Base-by-base conservation (phyloP, 1,140 invertebrate genomes). In the Listronotus oregonensis region DNA sequence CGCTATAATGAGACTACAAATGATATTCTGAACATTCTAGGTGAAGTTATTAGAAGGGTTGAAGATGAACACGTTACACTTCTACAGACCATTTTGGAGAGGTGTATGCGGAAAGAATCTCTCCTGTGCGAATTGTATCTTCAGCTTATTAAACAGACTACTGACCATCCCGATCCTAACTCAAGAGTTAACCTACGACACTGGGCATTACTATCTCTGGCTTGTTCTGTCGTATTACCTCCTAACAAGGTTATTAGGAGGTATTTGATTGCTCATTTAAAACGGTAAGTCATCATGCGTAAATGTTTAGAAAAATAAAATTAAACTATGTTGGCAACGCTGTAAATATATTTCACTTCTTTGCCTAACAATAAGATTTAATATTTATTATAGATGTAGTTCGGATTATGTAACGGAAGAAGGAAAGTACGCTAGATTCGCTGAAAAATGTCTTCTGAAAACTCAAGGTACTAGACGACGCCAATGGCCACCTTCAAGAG, bases 371-470 rank as follows among this genome's bases (percentile, higher is more conserved):
- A n/a, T n/a, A n/a, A n/a, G n/a, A 18, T 15, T 15, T 12, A 12
- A 6, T 39, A 12, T 39, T 27, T 44, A 9, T 58, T 65, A 43
- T 42, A 68, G 70, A 52, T 95, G 94, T 75, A 87, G 91, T 27
- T 89, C 91, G 50, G 95, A 97, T 79, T 90, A 89, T 67, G 89
- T 96, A 14, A 92, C 92, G 1, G 94, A 97, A 76, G 95, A 97
- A 78, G 95, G 94, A 6, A 95, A 95, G 81, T 98, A 93, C 80
- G 94, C 96, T 6, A 82, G 95, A 71, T 95, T 97, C 77, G 93
- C 94, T 31, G 92, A 97, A 77, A 96, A 95, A 87, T 93, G 92
- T 77, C 84, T 95, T 32, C 85, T 87, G 47, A 90, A 93, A 77
- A 95, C 92, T 34, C 87, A 93, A 69, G 92, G 93, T 58, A 95